Evolutionary conservation across 2,113 vertebrate genomes (phyloP).

Genomic region (Pelusios castaneus): DNA sequence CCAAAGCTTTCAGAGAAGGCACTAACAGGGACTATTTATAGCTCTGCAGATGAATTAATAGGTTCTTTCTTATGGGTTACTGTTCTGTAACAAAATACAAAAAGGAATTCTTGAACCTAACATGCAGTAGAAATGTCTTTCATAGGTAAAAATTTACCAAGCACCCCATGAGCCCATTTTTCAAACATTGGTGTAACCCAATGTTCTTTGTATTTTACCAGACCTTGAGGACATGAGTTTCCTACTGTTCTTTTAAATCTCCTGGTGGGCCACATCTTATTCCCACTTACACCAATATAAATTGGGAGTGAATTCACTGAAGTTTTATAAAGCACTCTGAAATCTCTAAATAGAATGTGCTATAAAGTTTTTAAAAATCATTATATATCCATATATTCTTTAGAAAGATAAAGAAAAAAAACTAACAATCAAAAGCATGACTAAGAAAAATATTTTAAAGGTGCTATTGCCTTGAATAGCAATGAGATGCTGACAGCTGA

Average conservation of each 20-base stretch:
- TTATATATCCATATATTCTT: not conserved
- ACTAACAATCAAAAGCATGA: not conserved
- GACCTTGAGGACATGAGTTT: rapidly evolving
- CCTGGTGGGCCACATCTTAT: not conserved
- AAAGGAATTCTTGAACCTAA: rapidly evolving
- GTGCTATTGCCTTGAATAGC: not conserved
- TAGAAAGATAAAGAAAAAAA: not conserved
- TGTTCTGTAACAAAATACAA: not conserved
- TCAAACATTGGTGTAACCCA: not conserved
- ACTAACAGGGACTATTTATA: not conserved
- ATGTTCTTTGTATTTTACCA: not conserved
- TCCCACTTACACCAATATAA: not conserved
- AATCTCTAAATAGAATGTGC: not conserved
- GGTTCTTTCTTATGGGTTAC: not conserved
- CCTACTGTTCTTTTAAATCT: not conserved
- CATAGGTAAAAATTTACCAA: rapidly evolving
- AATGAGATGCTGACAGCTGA: not conserved
- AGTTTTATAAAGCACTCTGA: not conserved
- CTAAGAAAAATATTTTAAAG: not conserved
- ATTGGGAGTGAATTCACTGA: not conserved
- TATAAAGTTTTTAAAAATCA: not conserved
- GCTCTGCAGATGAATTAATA: not conserved
- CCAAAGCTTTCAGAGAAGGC: not conserved
- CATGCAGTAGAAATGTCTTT: not conserved
- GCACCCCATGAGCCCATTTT: not conserved